phyloP scores from a whole-genome alignment of 2,113 vertebrate genomes.

The Conger conger region DNA sequence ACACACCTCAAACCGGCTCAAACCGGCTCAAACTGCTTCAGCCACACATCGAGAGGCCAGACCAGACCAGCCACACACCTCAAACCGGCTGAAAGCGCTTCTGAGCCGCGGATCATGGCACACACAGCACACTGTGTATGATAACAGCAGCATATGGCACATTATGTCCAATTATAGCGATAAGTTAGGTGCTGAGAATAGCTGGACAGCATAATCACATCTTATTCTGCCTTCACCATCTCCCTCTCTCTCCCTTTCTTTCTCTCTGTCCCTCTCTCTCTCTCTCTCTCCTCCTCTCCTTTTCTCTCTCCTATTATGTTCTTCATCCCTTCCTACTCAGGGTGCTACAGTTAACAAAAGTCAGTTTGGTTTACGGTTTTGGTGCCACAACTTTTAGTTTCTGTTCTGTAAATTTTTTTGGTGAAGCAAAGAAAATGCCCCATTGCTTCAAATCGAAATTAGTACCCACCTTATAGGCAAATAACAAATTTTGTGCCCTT shows the following conservation, averaged over 20 bases:
- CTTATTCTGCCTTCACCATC: neutral
- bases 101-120: neutral
- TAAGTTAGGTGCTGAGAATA: neutral
- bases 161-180: neutral
- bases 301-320: neutral
- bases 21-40: neutral
- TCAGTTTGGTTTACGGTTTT: too few species aligned
- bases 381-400: too few species aligned
- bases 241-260: neutral
- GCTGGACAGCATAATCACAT: neutral
- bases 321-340: too few species aligned
- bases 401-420: too few species aligned
- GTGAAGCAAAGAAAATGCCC: too few species aligned
- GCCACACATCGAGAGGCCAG: neutral
- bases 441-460: too few species aligned
- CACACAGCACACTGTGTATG: neutral
- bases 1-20: too few species aligned
- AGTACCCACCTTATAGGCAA: too few species aligned
- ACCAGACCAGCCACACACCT: neutral
- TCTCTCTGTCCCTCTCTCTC: too few species aligned
- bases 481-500: too few species aligned
- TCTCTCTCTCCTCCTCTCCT: neutral
- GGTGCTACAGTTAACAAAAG: too few species aligned
- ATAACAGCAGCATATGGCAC: conserved; percentile 3
- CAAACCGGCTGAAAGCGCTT: neutral